phyloP scores from a whole-genome alignment of 2,797 vertebrate species.

The Channa striata region DNA sequence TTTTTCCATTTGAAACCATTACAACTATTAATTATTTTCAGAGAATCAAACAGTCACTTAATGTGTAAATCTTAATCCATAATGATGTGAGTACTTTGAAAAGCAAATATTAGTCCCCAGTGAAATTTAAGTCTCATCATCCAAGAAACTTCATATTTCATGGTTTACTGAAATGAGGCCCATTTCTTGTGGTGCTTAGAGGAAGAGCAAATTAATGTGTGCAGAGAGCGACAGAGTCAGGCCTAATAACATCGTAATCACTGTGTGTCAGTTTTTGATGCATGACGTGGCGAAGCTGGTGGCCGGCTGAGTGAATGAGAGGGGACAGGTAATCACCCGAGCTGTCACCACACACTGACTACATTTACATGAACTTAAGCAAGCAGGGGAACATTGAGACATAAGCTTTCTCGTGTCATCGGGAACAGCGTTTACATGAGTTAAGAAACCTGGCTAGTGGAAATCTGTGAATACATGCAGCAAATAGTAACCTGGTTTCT shows the following conservation, averaged over 20 bases:
- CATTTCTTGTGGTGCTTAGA: slow-evolving; percentile 50
- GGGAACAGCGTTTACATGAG: too few relatives aligned
- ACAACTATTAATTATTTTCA: slow-evolving; percentile 1
- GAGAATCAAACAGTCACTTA: slow-evolving; percentile 25
- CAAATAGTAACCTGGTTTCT: too few relatives aligned
- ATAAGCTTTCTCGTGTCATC: too few relatives aligned
- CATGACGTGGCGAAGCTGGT: slow-evolving; percentile 73
- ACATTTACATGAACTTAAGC: too few relatives aligned
- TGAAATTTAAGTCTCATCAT: slow-evolving; percentile 55
- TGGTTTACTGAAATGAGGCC: slow-evolving; percentile 53
- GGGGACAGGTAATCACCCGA: slow-evolving; percentile 78
- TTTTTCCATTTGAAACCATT: slow-evolving; percentile 3
- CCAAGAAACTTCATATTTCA: slow-evolving; percentile 56
- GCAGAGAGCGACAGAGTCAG: slow-evolving; percentile 50
- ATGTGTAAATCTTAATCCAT: slow-evolving; percentile 13
- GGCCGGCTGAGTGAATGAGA: slow-evolving; percentile 69
- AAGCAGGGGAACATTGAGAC: too few relatives aligned
- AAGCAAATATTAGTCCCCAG: slow-evolving; percentile 55
- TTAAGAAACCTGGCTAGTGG: too few relatives aligned
- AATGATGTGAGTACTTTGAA: slow-evolving; percentile 44
- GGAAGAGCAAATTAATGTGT: slow-evolving; percentile 66
- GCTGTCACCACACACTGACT: slow-evolving; percentile 66
- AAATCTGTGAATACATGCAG: too few relatives aligned
- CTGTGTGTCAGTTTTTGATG: slow-evolving; percentile 75
- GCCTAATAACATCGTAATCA: slow-evolving; percentile 78